Conservation (phyloP, 2,113 vertebrate genomes). For the human (Homo sapiens) region DNA sequence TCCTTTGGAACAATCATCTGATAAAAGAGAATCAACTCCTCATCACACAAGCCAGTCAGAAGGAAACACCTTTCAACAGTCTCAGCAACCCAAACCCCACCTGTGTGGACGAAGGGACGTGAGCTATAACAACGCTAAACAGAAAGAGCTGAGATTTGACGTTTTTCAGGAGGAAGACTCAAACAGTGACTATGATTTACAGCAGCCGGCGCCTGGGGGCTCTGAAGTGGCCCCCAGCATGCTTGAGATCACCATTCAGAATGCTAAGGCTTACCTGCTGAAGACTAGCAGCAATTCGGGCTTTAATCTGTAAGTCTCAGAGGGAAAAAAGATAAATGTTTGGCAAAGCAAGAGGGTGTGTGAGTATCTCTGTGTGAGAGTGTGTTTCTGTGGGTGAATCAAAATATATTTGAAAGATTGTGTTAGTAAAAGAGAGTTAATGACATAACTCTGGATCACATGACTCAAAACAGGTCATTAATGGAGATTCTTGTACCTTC, state of each 20-base stretch:
- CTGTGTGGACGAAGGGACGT: not conserved
- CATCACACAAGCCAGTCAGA: not conserved
- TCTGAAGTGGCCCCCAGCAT: conserved; percentile 34
- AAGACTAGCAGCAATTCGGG: conserved; percentile 84
- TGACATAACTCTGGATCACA: not conserved
- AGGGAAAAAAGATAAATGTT: too few relatives aligned
- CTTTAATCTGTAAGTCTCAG: conserved; percentile 90
- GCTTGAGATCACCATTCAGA: conserved; percentile 76
- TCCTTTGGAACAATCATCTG: not conserved
- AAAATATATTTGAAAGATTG: not conserved
- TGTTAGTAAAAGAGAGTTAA: not conserved
- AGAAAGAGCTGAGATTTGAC: not conserved
- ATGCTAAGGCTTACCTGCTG: conserved; percentile 89
- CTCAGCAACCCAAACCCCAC: not conserved
- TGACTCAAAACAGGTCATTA: not conserved
- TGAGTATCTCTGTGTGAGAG: not conserved
- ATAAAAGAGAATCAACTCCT: not conserved
- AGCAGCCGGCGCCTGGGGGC: not conserved
- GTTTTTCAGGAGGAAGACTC: conserved; percentile 68
- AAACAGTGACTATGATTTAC: conserved; percentile 8
- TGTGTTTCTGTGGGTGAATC: not conserved
- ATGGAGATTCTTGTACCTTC: not conserved
- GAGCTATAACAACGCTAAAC: not conserved
- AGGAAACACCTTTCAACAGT: not conserved
- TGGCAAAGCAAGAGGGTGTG: not conserved